Evolutionary conservation across 1,140 invertebrate genomes (phyloP).

Genomic region (Diachasmimorpha longicaudata): DNA sequence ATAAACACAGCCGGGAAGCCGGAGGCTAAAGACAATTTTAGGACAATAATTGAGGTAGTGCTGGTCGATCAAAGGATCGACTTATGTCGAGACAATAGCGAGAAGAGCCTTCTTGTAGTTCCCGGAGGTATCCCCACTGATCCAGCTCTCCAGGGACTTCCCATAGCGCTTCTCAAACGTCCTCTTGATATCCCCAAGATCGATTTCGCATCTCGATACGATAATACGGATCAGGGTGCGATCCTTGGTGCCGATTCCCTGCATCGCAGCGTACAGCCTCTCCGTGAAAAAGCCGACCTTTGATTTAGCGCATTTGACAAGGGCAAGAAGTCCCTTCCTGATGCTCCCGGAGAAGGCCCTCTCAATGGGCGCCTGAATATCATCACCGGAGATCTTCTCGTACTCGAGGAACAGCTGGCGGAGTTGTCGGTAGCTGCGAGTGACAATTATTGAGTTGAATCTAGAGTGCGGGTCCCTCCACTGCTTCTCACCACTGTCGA

Average conservation of each 20-base stretch:
- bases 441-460: conserved; percentile 72
- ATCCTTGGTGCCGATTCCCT: conserved; percentile 87
- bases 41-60: neutral
- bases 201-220: conserved; percentile 90
- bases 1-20: neutral
- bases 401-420: conserved; percentile 70
- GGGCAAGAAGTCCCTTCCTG: conserved; percentile 70
- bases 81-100: conserved; percentile 76
- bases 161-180: conserved; percentile 86
- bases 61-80: neutral
- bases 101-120: conserved; percentile 90
- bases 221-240: conserved; percentile 88
- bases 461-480: conserved; percentile 74
- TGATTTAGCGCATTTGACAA: conserved; percentile 88
- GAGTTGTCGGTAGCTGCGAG: conserved; percentile 69
- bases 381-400: conserved; percentile 68
- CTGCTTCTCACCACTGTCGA: conserved; percentile 66
- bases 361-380: conserved; percentile 73
- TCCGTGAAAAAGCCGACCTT: conserved; percentile 94
- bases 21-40: neutral
- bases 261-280: conserved; percentile 87
- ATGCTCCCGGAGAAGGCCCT: conserved; percentile 76
- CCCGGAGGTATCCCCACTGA: conserved; percentile 87
- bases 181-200: conserved; percentile 89
- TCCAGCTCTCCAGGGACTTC: conserved; percentile 82